Evolutionary conservation across 2,888 invertebrate genomes (phyloP).

Genomic region (Hipparchia semele): DNA sequence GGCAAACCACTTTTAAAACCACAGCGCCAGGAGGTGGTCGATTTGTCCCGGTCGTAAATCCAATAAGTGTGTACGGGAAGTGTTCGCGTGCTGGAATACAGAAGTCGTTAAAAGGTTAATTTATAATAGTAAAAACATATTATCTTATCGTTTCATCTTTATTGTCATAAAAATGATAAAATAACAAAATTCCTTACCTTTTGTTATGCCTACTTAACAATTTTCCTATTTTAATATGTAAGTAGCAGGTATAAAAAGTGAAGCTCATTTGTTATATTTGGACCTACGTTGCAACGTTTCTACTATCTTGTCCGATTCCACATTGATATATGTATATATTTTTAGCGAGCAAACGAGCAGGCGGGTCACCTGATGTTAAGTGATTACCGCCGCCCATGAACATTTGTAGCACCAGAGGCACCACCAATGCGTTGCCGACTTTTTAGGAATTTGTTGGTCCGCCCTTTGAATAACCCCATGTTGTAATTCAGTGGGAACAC

Average conservation of each 20-base stretch:
- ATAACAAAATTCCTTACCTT: not conserved
- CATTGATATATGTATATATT: not conserved
- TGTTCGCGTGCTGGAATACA: not conserved
- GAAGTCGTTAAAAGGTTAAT: slow-evolving; percentile 9
- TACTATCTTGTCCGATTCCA: not conserved
- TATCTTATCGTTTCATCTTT: not conserved
- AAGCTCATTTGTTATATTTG: not conserved
- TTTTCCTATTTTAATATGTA: not conserved
- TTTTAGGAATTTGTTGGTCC: no score
- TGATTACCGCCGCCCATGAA: no score
- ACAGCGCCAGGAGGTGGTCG: no score
- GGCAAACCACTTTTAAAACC: no score
- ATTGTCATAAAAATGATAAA: not conserved
- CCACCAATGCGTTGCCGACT: no score
- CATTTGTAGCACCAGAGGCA: no score
- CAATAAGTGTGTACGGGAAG: not conserved
- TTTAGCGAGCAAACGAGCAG: no score
- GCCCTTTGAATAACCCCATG: no score
- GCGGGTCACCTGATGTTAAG: no score
- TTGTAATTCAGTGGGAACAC: no score
- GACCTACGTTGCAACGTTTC: not conserved
- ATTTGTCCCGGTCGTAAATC: not conserved
- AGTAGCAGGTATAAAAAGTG: not conserved
- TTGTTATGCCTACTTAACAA: not conserved
- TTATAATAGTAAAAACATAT: not conserved